Evolutionary conservation across 2,797 vertebrate species (phyloP), one percentile per base, ranked within the genome.

Genomic region (Rhinogobio ventralis): DNA sequence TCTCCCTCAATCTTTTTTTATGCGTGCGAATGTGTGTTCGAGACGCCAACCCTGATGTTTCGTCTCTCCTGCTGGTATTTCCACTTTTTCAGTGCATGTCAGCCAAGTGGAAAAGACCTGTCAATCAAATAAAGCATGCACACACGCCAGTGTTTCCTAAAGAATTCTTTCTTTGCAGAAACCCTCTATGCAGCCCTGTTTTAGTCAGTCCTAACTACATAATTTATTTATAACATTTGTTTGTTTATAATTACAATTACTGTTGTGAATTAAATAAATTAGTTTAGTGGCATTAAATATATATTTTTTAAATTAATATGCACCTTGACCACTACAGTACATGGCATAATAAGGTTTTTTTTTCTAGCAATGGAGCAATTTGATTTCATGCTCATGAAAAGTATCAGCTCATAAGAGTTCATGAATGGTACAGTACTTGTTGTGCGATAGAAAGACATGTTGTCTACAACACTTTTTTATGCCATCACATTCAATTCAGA

Each of bases 71-170:
- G 14, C 68, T 25, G 90, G 88, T 90, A 92, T 92, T 93, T 91
- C 87, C 87, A 88, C 81, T 68, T 82, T 87, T 83, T 90, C 88
- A 82, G 73, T 86, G 86, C 77, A 82, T 90, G 91, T 92, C 91
- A 91, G 87, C 67, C 57, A 87, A 88, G 88, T 83, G 90, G 90
- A 92, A 92, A 90, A 79, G 86, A 89, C 80, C 88, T 92, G 92
- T 89, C 92, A 92, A 81, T 93, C 92, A 92, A 88, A 17, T n/a
- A 28, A 62, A 36, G 84, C 84, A 84, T 82, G 69, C 57, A 85
- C 81, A 86, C 88, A 90, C 77, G 86, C 84, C 36, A 49, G 53
- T 19, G 23, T 71, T 85, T 46, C 75, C 71, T 13, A 23, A 17
- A 80, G 39, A 77, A 66, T 66, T 75, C 14, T 28, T 74, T 39